Base-by-base conservation (phyloP, 1,140 invertebrate species). In the Lasioglossum albipes region DNA sequence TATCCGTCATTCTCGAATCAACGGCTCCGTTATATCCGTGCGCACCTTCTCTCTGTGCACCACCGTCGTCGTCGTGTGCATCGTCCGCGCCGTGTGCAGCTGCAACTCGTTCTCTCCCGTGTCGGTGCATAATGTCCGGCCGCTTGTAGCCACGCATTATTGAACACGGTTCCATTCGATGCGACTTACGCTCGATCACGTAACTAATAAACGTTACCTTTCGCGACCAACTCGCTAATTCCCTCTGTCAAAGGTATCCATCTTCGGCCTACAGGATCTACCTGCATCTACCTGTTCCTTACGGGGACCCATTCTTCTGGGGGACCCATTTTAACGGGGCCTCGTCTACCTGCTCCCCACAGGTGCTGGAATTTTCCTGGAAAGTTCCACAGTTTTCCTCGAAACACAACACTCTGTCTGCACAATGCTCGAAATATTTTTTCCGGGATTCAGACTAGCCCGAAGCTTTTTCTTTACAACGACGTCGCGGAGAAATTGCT, bases 1-100 rank as follows among this genome's bases (percentile, higher is more conserved):
- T 86, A 61, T 69, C 31, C 54, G 69, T 72, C 84, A 73, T 70
- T 79, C 66, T 42, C 42, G 52, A 59, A 76, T 81, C 77, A 82
- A 49, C 52, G 70, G 57, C 18, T 42, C 45, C 71, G 22, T 66
- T 74, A 54, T 62, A 78, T 70, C 31, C 54, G 42, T 45, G 16
- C 36, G 36, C 36, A 36, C 36, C 36, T 36, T 36, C 36, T 36
- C 36, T 36, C 36, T 36, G 36, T 36, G 36, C 36, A 36, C 36
- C 36, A 36, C 36, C 36, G 36, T 36, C 36, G 31, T 36, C 31
- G 36, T 36, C 36, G 36, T 36, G 36, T 66, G 42, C 62, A 7
- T 2, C 52, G n/a, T 16, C 31, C 49, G 10, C 18, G 0, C 42
- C n/a, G 54, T 4, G 12, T 22, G 45, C 67, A 45, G 20, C 54